A percentile compares a stretch with the other conserved stretches of the same genome.
These are phyloP conservation scores for Nomia melanderi DNA, from an alignment of 1,140 invertebrate genomes.

Conservation along the genomic window DNA sequence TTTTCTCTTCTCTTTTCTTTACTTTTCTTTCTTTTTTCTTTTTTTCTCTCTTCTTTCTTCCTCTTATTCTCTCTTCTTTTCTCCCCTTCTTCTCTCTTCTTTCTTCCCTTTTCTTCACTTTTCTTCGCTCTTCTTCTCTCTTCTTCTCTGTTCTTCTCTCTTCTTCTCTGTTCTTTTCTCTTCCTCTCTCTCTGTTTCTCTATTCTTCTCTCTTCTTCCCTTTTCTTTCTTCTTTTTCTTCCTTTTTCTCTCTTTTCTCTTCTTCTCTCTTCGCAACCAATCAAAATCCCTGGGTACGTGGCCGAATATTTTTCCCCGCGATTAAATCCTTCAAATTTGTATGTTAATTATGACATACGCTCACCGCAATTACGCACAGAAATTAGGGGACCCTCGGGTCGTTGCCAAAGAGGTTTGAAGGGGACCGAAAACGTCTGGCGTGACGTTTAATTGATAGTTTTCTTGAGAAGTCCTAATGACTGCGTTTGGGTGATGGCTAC, in stretches of 20 bases:
- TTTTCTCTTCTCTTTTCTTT: no score
- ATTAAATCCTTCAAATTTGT: slow-evolving; percentile 33
- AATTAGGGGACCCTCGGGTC: slow-evolving; percentile 14
- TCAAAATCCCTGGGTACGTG: neutral
- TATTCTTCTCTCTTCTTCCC: no score
- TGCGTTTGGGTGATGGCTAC: neutral
- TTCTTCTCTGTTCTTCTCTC: no score
- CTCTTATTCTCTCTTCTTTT: no score
- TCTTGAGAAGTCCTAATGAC: neutral
- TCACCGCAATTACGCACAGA: slow-evolving; percentile 8
- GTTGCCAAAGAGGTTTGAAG: neutral
- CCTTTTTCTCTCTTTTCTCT: neutral
- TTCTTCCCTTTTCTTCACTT: no score
- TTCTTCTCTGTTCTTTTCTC: no score
- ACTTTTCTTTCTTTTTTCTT: no score
- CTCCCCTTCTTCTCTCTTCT: no score
- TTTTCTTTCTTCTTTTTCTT: no score
- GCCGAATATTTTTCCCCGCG: slow-evolving; percentile 2
- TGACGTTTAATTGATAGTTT: slow-evolving; percentile 31
- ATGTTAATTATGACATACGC: slow-evolving; percentile 18
- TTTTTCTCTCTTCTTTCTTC: no score
- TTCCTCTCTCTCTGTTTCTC: no score
- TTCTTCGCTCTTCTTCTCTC: no score
- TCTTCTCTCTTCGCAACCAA: neutral
- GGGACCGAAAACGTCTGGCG: neutral